phyloP scores from a whole-genome alignment of 92 coral and sea anemone species.

The Actinostola sp. region DNA sequence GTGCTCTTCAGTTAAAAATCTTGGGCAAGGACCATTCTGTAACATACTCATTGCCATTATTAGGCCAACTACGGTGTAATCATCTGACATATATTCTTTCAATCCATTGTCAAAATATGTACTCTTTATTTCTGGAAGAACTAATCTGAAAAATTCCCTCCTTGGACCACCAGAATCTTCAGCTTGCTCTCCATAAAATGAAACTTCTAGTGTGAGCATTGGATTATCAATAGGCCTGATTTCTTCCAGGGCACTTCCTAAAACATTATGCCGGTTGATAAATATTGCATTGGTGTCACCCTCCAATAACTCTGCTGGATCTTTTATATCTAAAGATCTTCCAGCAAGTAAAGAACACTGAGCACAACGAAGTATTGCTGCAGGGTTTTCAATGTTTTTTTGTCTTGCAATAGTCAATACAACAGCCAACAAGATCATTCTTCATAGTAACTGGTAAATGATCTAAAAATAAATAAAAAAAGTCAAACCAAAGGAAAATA shows the following conservation, averaged over 20 bases:
- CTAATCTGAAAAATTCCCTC: slow-evolving; percentile 49
- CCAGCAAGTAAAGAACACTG: too few species aligned
- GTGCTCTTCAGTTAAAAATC: slow-evolving; percentile 51
- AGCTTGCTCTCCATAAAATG: slow-evolving; percentile 60
- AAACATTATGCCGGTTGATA: slow-evolving; percentile 42
- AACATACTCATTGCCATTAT: slow-evolving; percentile 68
- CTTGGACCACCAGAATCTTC: slow-evolving; percentile 71
- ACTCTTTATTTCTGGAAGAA: slow-evolving; percentile 42
- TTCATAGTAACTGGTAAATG: too few species aligned
- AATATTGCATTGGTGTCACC: too few species aligned
- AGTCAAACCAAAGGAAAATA: too few species aligned
- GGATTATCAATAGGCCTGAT: slow-evolving; percentile 24
- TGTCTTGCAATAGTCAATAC: too few species aligned
- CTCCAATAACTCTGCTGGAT: too few species aligned
- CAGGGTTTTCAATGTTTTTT: too few species aligned
- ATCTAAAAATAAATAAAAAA: too few species aligned
- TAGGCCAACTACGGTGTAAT: slow-evolving; percentile 52
- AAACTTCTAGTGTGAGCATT: slow-evolving; percentile 59
- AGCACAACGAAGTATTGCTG: too few species aligned
- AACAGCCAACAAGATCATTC: too few species aligned
- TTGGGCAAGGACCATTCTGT: slow-evolving; percentile 70
- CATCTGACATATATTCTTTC: slow-evolving; percentile 56
- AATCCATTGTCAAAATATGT: slow-evolving; percentile 56
- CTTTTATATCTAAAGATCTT: too few species aligned
- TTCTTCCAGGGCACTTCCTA: slow-evolving; percentile 41